These are phyloP conservation scores for Philereme vetulata DNA, from an alignment of 2,888 invertebrate species.

Conservation along the genomic window DNA sequence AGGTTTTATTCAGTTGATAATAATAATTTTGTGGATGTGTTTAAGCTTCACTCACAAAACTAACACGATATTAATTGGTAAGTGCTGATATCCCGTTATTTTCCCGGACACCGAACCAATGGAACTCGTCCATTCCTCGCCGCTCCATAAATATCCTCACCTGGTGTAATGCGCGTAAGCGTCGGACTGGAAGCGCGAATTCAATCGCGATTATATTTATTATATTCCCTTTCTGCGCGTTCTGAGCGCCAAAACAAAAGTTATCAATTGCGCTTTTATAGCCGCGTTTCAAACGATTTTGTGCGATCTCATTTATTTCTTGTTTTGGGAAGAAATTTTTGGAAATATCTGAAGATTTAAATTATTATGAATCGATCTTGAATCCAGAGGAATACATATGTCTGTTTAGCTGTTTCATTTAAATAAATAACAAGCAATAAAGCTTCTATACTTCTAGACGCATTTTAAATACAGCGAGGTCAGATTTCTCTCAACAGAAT, in stretches of 20 bases:
- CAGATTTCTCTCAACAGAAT: too few relatives aligned
- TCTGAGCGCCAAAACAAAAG: slow-evolving; percentile 25
- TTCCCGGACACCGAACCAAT: neutral
- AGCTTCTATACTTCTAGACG: too few relatives aligned
- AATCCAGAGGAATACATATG: too few relatives aligned
- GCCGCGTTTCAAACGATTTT: neutral
- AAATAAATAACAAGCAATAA: too few relatives aligned
- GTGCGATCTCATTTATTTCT: neutral
- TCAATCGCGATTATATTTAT: slow-evolving; percentile 12
- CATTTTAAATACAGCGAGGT: too few relatives aligned
- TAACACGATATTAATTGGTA: neutral
- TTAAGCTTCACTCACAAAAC: too few relatives aligned
- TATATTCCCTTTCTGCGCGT: slow-evolving; percentile 23
- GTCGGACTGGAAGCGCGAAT: slow-evolving; percentile 28
- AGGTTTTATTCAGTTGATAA: too few relatives aligned
- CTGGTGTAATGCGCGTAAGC: slow-evolving; percentile 37
- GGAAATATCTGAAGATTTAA: neutral
- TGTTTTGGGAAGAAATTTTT: neutral
- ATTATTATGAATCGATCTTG: too few relatives aligned
- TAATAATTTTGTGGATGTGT: too few relatives aligned
- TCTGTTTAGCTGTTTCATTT: too few relatives aligned
- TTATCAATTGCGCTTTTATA: slow-evolving; percentile 13
- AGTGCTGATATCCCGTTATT: neutral
- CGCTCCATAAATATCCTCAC: slow-evolving; percentile 37
- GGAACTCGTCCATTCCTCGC: slow-evolving; percentile 3